phyloP scores from a whole-genome alignment of 1,140 invertebrate genomes.

The Ips nitidus region DNA sequence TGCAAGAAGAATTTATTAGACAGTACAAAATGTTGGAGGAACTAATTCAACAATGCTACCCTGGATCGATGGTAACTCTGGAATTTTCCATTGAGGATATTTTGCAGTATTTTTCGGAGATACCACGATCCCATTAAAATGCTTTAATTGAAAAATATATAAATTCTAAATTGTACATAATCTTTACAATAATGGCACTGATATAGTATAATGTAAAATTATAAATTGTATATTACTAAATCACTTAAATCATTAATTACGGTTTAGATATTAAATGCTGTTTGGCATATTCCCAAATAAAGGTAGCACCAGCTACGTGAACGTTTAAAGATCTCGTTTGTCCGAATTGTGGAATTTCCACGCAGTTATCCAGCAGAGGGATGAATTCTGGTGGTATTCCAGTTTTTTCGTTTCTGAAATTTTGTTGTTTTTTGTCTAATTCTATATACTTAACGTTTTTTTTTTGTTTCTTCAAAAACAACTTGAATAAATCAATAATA shows the following conservation, averaged over 20 bases:
- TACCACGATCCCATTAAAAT: slow-evolving; percentile 81
- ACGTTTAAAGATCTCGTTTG: slow-evolving; percentile 90
- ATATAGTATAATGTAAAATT: no score
- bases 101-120: slow-evolving; percentile 96
- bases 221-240: not conserved
- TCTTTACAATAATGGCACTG: no score
- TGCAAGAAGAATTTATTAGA: slow-evolving; percentile 98
- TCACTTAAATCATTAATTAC: not conserved
- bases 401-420: slow-evolving; percentile 85
- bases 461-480: no score
- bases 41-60: slow-evolving; percentile 94
- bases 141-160: not conserved
- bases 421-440: not conserved
- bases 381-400: slow-evolving; percentile 89
- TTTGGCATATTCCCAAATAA: slow-evolving; percentile 84
- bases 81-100: slow-evolving; percentile 98
- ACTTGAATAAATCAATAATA: no score
- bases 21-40: slow-evolving; percentile 95
- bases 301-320: slow-evolving; percentile 89
- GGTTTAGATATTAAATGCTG: slow-evolving; percentile 57
- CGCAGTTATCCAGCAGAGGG: slow-evolving; percentile 80
- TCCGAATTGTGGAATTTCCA: slow-evolving; percentile 91
- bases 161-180: not conserved
- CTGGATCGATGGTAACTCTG: slow-evolving; percentile 89
- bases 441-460: no score